phyloP scores from a whole-genome alignment of 2,113 vertebrate genomes.

The Reinhardtius hippoglossoides region DNA sequence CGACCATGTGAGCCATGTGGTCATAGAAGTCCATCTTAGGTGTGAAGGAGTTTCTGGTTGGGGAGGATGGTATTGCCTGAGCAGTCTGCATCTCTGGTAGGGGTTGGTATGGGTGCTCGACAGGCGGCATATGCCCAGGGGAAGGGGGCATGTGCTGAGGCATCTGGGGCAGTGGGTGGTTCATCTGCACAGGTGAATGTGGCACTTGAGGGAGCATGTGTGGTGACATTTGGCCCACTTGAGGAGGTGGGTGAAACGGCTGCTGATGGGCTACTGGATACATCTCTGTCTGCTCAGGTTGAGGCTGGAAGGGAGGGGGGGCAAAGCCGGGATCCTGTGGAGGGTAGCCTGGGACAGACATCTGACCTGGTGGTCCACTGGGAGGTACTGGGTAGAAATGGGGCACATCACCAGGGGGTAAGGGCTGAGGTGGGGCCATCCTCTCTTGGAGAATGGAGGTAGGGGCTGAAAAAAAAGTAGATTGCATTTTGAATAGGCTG shows the following conservation, averaged over 20 bases:
- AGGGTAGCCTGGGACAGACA: constrained; percentile 54
- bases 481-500: background rate
- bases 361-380: constrained; percentile 59
- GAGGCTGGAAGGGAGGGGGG: constrained; percentile 76
- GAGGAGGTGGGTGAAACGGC: constrained; percentile 33
- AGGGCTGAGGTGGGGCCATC: constrained; percentile 60
- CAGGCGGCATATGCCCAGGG: constrained; percentile 61
- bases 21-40: constrained; percentile 89
- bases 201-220: constrained; percentile 58
- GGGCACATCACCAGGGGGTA: constrained; percentile 56
- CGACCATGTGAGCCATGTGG: constrained; percentile 87
- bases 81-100: constrained; percentile 65
- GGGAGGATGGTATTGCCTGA: constrained; percentile 77
- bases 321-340: constrained; percentile 69
- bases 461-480: constrained; percentile 80
- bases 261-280: constrained; percentile 74
- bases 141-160: constrained; percentile 63
- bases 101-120: constrained; percentile 47
- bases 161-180: constrained; percentile 46
- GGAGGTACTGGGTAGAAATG: constrained; percentile 83
- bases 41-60: constrained; percentile 68
- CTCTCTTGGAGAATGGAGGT: constrained; percentile 83
- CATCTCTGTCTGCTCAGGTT: constrained; percentile 68
- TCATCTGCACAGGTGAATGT: constrained; percentile 62
- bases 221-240: constrained; percentile 62